Conservation (phyloP, 2,888 invertebrate genomes). For the Panopea generosa region DNA sequence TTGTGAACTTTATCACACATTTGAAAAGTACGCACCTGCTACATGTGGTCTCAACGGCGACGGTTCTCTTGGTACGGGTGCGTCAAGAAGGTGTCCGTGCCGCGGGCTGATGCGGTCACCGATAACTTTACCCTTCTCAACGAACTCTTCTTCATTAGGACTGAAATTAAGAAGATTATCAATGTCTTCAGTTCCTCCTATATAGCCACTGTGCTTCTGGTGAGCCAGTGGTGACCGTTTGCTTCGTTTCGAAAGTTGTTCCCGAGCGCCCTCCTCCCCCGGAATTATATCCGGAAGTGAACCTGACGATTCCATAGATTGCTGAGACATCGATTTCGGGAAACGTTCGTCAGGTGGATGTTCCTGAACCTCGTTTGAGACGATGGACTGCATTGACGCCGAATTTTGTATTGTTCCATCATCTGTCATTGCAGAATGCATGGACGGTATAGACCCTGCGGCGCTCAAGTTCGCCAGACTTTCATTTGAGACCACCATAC, state of each 20-base stretch:
- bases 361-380: slow-evolving; percentile 67
- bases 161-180: slow-evolving; percentile 78
- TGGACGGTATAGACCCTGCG: slow-evolving; percentile 66
- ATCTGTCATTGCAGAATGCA: slow-evolving; percentile 68
- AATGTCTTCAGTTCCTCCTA: slow-evolving; percentile 64
- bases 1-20: too few species aligned
- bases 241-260: slow-evolving; percentile 46
- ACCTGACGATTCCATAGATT: slow-evolving; percentile 61
- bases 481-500: slow-evolving; percentile 73
- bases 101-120: slow-evolving; percentile 42
- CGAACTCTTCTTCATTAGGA: slow-evolving; percentile 74
- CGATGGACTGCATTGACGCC: slow-evolving; percentile 60
- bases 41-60: slow-evolving; percentile 66
- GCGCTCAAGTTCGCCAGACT: slow-evolving; percentile 71
- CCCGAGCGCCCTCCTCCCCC: slow-evolving; percentile 51
- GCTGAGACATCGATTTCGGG: slow-evolving; percentile 59
- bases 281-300: slow-evolving; percentile 75
- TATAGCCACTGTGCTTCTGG: slow-evolving; percentile 64
- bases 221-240: slow-evolving; percentile 13
- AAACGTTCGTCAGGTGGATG: slow-evolving; percentile 50
- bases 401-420: slow-evolving; percentile 66
- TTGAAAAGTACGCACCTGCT: too few species aligned
- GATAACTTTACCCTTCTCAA: slow-evolving; percentile 57
- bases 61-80: slow-evolving; percentile 68
- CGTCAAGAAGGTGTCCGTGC: slow-evolving; percentile 66